phyloP scores from a whole-genome alignment of 1,140 invertebrate genomes.

The Cardiocondyla obscurior region DNA sequence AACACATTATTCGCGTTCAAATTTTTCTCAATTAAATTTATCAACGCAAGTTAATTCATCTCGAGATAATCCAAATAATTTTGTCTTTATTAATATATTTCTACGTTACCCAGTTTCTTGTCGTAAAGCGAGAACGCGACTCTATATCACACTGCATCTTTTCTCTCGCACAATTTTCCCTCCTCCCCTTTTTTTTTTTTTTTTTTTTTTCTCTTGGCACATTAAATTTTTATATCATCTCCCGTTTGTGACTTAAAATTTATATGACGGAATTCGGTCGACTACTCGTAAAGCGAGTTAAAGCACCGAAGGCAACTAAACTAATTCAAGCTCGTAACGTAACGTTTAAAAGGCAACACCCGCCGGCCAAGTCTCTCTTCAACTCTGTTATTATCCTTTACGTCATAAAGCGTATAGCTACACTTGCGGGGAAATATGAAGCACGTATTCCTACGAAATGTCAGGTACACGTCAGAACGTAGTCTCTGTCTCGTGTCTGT shows the following conservation, averaged over 20 bases:
- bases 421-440: background rate
- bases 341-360: slow-evolving; percentile 35
- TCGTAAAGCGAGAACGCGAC: slow-evolving; percentile 4
- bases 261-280: slow-evolving; percentile 17
- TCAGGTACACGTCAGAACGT: slow-evolving; percentile 8
- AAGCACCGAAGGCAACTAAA: slow-evolving; percentile 32
- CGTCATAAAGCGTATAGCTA: slow-evolving; percentile 18
- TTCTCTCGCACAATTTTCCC: no score
- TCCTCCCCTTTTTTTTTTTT: no score
- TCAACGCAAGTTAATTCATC: background rate
- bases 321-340: slow-evolving; percentile 36
- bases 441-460: slow-evolving; percentile 8
- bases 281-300: background rate
- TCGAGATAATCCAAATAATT: background rate
- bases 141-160: background rate
- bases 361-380: slow-evolving; percentile 4
- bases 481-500: background rate
- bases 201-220: background rate
- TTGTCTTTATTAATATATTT: background rate
- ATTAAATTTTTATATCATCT: slow-evolving; percentile 39
- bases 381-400: slow-evolving; percentile 38
- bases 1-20: background rate
- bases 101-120: background rate
- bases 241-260: slow-evolving; percentile 18
- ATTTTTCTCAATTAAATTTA: background rate